Percentiles rank a stretch among this genome's conserved stretches.
Evolutionary conservation across 2,797 vertebrate species (phyloP).

Genomic region (Halcyon smyrnensis): DNA sequence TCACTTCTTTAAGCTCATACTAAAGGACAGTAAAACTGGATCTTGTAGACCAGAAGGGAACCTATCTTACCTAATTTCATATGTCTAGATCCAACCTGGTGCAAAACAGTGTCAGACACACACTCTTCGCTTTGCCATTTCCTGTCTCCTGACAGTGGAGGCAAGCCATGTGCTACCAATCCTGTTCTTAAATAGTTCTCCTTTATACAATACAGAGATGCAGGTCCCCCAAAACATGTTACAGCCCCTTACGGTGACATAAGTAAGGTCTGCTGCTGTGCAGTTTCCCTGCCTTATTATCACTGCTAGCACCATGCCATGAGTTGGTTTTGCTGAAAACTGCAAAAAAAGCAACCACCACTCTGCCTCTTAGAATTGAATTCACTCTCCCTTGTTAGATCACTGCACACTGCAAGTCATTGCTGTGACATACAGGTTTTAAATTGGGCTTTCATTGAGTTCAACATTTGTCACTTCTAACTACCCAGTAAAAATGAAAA

Average conservation of each 20-base stretch:
- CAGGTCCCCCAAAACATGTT: background rate
- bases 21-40: background rate
- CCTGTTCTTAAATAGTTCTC: background rate
- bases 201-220: background rate
- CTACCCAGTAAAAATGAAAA: background rate
- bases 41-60: background rate
- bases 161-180: background rate
- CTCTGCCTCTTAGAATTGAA: background rate
- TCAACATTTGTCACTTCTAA: background rate
- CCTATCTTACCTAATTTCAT: background rate
- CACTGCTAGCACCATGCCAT: background rate
- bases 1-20: background rate
- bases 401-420: background rate
- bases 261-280: background rate
- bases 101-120: background rate
- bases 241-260: fast-evolving
- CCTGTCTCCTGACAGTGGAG: background rate
- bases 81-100: background rate
- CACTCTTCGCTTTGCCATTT: background rate
- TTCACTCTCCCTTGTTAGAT: background rate
- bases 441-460: background rate
- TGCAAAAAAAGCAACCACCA: background rate
- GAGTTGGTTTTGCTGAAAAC: background rate
- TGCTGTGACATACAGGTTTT: background rate
- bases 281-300: background rate